A percentile compares a stretch with the other conserved stretches of the same genome.
Evolutionary conservation across 2,888 invertebrate species (phyloP).

Genomic region (Nephrotoma flavescens): DNA sequence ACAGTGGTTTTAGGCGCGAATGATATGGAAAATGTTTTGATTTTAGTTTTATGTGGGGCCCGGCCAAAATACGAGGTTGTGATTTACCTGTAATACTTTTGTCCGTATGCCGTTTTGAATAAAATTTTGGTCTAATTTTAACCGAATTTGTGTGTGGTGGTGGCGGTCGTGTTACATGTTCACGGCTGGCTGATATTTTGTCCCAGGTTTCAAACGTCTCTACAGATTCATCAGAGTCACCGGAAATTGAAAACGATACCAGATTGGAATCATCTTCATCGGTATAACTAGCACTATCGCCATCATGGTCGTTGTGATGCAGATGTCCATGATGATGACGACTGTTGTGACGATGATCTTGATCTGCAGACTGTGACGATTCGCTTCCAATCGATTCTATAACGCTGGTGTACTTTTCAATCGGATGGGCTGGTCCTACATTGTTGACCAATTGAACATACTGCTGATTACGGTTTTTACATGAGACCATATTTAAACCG

Average conservation of each 20-base stretch:
- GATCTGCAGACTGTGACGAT: not conserved
- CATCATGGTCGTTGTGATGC: not conserved
- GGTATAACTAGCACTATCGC: not conserved
- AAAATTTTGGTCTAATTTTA: not conserved
- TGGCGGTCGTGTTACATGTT: not conserved
- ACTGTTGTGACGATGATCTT: not conserved
- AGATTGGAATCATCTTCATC: not conserved
- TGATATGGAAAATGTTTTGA: not conserved
- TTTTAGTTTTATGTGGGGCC: not conserved
- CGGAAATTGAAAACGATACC: not conserved
- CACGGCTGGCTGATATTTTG: not conserved
- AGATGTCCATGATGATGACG: not conserved
- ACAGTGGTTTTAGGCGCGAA: not conserved
- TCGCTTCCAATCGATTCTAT: not conserved
- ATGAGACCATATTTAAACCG: not conserved
- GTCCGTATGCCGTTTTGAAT: not conserved
- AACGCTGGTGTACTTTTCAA: not conserved
- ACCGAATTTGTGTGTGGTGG: no score
- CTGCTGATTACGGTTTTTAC: not conserved
- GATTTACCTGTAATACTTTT: not conserved
- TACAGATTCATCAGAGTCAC: not conserved
- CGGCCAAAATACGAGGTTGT: not conserved
- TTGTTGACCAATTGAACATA: not conserved
- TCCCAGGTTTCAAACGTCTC: not conserved
- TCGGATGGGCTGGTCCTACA: not conserved